phyloP scores from a whole-genome alignment of 1,140 invertebrate genomes.

The Mya arenaria region DNA sequence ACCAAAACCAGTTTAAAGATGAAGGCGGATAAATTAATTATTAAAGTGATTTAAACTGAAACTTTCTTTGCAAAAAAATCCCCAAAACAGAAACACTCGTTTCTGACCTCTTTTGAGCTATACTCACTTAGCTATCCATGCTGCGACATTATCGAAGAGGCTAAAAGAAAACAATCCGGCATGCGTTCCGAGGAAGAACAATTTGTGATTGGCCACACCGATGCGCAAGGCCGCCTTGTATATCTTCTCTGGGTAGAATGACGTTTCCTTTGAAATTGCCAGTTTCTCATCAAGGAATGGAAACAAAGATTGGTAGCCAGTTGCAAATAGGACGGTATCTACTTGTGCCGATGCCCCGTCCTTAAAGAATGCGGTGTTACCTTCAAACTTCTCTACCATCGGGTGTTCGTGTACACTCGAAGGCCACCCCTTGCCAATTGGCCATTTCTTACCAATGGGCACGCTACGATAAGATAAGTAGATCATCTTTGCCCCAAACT shows the following conservation, averaged over 20 bases:
- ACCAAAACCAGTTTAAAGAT: too few relatives aligned
- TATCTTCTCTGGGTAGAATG: slow-evolving; percentile 24
- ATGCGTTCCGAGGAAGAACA: slow-evolving; percentile 46
- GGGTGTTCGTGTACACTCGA: slow-evolving; percentile 30
- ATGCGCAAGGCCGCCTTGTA: slow-evolving; percentile 49
- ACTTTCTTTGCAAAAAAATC: too few relatives aligned
- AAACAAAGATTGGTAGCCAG: slow-evolving; percentile 40
- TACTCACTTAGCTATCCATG: slow-evolving; percentile 49
- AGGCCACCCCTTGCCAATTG: slow-evolving; percentile 22
- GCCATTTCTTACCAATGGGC: neutral
- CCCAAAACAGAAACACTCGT: too few relatives aligned
- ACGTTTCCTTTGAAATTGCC: neutral
- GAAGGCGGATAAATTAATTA: too few relatives aligned
- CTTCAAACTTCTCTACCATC: slow-evolving; percentile 6
- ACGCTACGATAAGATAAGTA: neutral
- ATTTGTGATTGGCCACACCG: slow-evolving; percentile 39
- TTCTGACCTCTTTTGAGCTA: too few relatives aligned
- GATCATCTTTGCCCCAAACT: slow-evolving; percentile 38
- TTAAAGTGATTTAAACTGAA: too few relatives aligned
- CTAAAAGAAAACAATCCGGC: slow-evolving; percentile 37
- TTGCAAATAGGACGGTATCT: slow-evolving; percentile 44
- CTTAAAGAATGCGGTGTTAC: slow-evolving; percentile 27
- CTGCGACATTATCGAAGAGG: slow-evolving; percentile 47
- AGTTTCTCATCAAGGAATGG: slow-evolving; percentile 26
- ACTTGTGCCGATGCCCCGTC: slow-evolving; percentile 33